Conservation (phyloP, 2,888 invertebrate genomes). For the Sminthurinus aureus region DNA sequence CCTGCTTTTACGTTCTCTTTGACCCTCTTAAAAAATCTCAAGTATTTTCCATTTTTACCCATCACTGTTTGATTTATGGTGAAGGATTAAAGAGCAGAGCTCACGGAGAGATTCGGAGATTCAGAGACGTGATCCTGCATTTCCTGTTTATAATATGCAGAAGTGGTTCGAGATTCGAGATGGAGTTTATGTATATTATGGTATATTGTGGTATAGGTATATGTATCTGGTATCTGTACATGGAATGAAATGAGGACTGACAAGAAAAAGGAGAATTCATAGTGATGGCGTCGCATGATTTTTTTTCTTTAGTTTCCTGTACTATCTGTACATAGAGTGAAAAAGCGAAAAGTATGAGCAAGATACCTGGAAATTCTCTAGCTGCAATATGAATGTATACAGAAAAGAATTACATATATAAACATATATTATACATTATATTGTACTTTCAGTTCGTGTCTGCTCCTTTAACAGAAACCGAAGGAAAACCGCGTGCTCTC, state of each 20-base stretch:
- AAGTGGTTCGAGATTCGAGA: neutral
- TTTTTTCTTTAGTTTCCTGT: neutral
- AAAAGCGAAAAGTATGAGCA: neutral
- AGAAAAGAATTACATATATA: neutral
- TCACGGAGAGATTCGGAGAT: neutral
- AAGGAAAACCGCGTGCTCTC: neutral
- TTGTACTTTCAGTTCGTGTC: neutral
- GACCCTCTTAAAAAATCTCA: neutral
- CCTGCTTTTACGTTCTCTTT: too few relatives aligned
- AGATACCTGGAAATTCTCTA: too few relatives aligned
- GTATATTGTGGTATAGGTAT: too few relatives aligned
- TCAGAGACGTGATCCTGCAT: neutral
- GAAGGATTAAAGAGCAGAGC: neutral
- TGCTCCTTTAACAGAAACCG: neutral
- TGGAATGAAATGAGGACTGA: neutral
- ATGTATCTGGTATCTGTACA: neutral
- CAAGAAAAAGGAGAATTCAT: neutral
- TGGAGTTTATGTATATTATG: too few relatives aligned
- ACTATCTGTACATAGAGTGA: neutral
- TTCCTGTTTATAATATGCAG: conserved; percentile 17
- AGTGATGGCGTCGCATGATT: neutral
- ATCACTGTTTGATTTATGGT: neutral
- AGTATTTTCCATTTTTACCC: neutral
- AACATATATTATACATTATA: neutral
- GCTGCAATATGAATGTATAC: neutral